Conservation (phyloP, 1,140 invertebrate genomes). For the Zaprionus africanus region DNA sequence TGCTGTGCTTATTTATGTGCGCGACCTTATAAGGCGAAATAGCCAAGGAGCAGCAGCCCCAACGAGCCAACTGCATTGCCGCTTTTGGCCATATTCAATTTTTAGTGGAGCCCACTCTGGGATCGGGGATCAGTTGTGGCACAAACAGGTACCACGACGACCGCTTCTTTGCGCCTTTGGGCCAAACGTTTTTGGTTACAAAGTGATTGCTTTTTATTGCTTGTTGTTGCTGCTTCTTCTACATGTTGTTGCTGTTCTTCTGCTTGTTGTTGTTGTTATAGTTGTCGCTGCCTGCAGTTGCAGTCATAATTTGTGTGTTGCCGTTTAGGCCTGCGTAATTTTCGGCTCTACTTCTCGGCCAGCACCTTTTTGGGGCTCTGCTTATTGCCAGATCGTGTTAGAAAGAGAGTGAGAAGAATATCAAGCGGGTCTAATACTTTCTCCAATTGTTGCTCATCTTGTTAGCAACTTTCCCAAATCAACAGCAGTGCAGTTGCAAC, state of each 20-base stretch:
- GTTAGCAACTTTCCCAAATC: slow-evolving; percentile 11
- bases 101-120: slow-evolving; percentile 24
- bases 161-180: slow-evolving; percentile 52
- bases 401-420: not conserved
- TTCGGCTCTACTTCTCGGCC: slow-evolving; percentile 45
- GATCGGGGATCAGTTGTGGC: slow-evolving; percentile 11
- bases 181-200: slow-evolving; percentile 64
- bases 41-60: slow-evolving; percentile 57
- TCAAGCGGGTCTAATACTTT: not conserved
- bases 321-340: slow-evolving; percentile 71
- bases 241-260: too few species aligned
- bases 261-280: not conserved
- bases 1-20: slow-evolving; percentile 75
- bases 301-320: slow-evolving; percentile 66
- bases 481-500: slow-evolving; percentile 17
- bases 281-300: slow-evolving; percentile 38
- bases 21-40: slow-evolving; percentile 78
- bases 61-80: slow-evolving; percentile 26
- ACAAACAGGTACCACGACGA: slow-evolving; percentile 52
- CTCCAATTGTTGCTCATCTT: not conserved
- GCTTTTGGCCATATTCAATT: slow-evolving; percentile 78
- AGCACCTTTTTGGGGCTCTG: slow-evolving; percentile 32
- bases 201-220: slow-evolving; percentile 74
- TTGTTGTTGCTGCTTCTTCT: slow-evolving; percentile 29
- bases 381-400: not conserved